Evolutionary conservation across 2,113 vertebrate species (phyloP), one percentile per base, ranked within the genome.

Genomic region (Gallinago undulata): DNA sequence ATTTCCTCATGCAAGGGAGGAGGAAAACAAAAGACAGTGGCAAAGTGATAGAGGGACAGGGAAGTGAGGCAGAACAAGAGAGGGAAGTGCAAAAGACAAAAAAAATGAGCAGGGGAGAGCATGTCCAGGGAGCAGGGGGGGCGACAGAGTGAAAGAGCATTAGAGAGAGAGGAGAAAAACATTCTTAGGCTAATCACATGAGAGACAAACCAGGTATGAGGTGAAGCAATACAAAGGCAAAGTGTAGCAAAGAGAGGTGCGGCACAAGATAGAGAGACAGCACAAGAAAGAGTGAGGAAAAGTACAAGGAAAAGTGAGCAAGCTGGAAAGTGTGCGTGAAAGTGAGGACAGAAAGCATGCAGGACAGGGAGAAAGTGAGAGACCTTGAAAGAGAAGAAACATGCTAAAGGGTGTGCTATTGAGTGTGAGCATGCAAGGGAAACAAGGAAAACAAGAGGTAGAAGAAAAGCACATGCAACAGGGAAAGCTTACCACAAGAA

Each of bases 21-120:
- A 11, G 33, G 5, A 72, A 87, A 62, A 47, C 7, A 9, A 19
- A 84, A 72, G 8, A 45, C 50, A 70, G 22, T 33, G 78, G 25
- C 17, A 81, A 24, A 77, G 30, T 2, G 7, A 53, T 70, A 93
- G 13, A 62, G 2, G 15, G 28, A 57, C 33, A 48, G 37, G 4
- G 14, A 62, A 76, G 13, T 56, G 28, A 76, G 51, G 30, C 4
- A 62, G 47, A 68, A 57, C 24, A 79, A 76, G 39, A 67, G 18
- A 39, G 13, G 25, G 8, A 84, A 47, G 47, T 43, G 13, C 5
- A 63, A 57, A 73, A 55, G 15, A 8, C 3, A 33, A 24, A 17
- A 39, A 55, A 22, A 60, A 48, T 0, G 0, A 50, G 18, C 12
- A 1, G 6, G 4, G 4, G 33, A 39, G 41, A 31, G 7, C 19